Evolutionary conservation across 2,888 invertebrate genomes (phyloP).

Genomic region (Hypercompe scribonia): DNA sequence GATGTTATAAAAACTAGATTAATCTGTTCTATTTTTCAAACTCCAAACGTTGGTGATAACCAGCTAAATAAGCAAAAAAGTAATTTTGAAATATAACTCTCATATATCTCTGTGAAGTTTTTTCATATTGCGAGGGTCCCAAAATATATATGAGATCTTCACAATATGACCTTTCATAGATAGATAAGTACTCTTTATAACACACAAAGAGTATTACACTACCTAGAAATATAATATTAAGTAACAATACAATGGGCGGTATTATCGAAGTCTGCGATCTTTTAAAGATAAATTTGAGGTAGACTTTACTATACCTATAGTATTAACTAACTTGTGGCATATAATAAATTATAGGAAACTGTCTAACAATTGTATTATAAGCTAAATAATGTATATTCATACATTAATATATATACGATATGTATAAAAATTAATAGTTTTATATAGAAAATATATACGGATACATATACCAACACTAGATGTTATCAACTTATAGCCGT

Average conservation of each 20-base stretch:
- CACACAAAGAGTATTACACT: not conserved
- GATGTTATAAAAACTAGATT: not conserved
- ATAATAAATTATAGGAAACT: too few species aligned
- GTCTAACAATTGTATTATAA: too few species aligned
- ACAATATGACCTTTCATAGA: not conserved
- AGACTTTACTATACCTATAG: not conserved
- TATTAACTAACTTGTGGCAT: too few species aligned
- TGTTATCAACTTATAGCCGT: too few species aligned
- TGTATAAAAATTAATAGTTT: too few species aligned
- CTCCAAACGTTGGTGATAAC: not conserved
- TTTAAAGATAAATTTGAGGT: not conserved
- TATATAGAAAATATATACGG: too few species aligned
- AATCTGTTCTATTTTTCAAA: not conserved
- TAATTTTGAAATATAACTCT: not conserved
- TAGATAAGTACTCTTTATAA: constrained; percentile 1
- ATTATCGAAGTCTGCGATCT: not conserved
- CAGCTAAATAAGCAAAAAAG: not conserved
- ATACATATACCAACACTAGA: too few species aligned
- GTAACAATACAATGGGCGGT: not conserved
- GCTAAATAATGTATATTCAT: too few species aligned
- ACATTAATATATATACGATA: too few species aligned
- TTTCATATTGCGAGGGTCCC: not conserved
- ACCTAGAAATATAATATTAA: constrained; percentile 1
- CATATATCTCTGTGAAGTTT: not conserved
- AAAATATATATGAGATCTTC: not conserved